Percentiles rank a stretch among this genome's conserved stretches.
Evolutionary conservation across 2,797 vertebrate genomes (phyloP).

Genomic region (Passerculus sandwichensis): DNA sequence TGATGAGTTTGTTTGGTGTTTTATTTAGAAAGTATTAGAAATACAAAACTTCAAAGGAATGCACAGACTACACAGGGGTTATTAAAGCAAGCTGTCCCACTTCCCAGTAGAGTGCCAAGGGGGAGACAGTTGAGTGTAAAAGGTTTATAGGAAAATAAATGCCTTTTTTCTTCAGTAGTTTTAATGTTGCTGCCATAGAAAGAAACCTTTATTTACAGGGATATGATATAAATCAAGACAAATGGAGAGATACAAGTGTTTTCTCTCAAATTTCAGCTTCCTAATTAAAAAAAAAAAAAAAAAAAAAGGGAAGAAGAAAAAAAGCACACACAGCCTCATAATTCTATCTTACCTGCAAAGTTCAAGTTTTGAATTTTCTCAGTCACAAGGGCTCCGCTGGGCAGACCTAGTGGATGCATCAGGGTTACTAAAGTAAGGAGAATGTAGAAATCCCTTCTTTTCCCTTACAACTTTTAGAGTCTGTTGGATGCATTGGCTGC

Average conservation of each 20-base stretch:
- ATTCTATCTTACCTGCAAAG: not conserved
- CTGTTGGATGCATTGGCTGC: not conserved
- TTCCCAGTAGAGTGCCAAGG: not conserved
- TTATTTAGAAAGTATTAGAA: slow-evolving; percentile 23
- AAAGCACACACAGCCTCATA: not conserved
- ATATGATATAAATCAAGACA: not conserved
- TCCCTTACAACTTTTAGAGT: not conserved
- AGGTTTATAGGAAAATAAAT: slow-evolving; percentile 14
- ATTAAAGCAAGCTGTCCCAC: not conserved
- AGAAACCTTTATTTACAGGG: not conserved
- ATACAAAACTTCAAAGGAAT: not conserved
- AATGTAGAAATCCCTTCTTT: not conserved
- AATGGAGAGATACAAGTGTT: not conserved
- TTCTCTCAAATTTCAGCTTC: not conserved
- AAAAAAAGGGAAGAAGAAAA: not conserved
- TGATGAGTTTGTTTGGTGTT: not conserved
- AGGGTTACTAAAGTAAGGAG: not conserved
- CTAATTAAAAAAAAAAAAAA: not conserved
- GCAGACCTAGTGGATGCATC: not conserved
- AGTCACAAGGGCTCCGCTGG: not conserved
- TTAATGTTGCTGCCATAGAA: not conserved
- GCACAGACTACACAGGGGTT: not conserved
- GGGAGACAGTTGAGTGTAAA: not conserved
- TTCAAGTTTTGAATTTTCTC: not conserved
- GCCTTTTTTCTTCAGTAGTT: not conserved